Evolutionary conservation across 1,140 invertebrate genomes (phyloP), one percentile per base, ranked within the genome.

Genomic region (Zeugodacus cucurbitae): DNA sequence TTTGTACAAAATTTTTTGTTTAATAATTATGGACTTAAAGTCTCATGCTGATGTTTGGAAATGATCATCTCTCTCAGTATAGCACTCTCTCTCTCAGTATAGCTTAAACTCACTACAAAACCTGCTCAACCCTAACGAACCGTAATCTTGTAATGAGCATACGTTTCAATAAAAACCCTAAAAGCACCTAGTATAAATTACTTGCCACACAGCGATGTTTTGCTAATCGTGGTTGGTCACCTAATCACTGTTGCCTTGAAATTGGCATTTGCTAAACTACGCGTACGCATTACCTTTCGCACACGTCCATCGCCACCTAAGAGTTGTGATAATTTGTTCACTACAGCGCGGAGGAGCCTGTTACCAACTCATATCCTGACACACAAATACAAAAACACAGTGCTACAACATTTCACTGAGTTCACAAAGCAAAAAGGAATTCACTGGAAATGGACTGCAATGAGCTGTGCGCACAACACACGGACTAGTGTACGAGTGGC

Each of bases 311-410:
- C 48, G 48, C 14, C 48, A 54, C 14, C 0, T 17, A 54, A n/a
- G 20, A 32, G 14, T 29, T 22, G 70, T 41, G 74, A 82, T 82
- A 82, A 82, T 82, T 82, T 82, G 74, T 82, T n/a, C n/a, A 82
- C n/a, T 48, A 41, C 74, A 82, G 74, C 41, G n/a, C 7, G 41
- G 26, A 48, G 41, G 3, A 70, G 26, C 26, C 44, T 34, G 11
- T 3, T 44, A 48, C 10, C n/a, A 3, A n/a, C 22, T 10, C 74
- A 48, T 22, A 44, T 78, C 1, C 3, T 3, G 3, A 20, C 37
- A 82, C 74, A 82, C 41, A 48, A 11, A 29, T 29, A 26, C 10
- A 29, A 2, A 4, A 4, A 29, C 41, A 82, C 22, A 41, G 14
- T 20, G 22, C 5, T 14, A 54, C 74, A 82, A 26, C 3, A 22